Base-by-base conservation (phyloP, 2,888 invertebrate species). In the Calliphora vomitoria region DNA sequence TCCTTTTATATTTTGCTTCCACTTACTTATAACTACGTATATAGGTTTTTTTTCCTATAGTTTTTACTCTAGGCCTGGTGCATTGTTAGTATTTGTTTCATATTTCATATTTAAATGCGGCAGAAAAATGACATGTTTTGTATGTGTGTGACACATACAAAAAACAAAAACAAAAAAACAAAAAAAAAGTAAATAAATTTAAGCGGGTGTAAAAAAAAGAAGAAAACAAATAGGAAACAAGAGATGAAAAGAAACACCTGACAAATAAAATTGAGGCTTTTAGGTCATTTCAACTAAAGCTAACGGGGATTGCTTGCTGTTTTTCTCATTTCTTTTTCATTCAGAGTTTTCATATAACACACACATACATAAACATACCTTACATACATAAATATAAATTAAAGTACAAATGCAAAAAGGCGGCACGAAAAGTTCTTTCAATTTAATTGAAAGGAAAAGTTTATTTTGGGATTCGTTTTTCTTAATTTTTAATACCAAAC, bases 201-300 rank as follows among this genome's bases (percentile, higher is more conserved):
- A 75, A 79, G 84, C 84, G 81, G 74, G 81, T 82, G 87, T 69
- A 86, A 69, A 82, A 76, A 13, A 50, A 68, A 55, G 20, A 35
- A 41, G 6, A 74, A 68, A 74, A 41, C 53, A 82, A 74, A 78
- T 64, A 66, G 69, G 69, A 86, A 69, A 75, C 44, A 62, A 75
- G 69, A 79, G 75, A 79, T 82, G 79, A 85, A 87, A 82, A 79
- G 78, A 82, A 80, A 85, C 81, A 87, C 87, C 87, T 87, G 85
- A 82, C 87, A 87, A 85, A 79, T 82, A 71, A 75, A 87, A 87
- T 87, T 44, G 87, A 87, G 87, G 87, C 82, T 87, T 87, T 87
- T 87, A 82, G 87, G 87, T 87, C 87, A 87, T 87, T 84, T 82
- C 53, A 82, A 75, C 79, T 85, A 60, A 85, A 82, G 85, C 82